Base-by-base conservation (phyloP, 2,888 invertebrate species). In the Sphecodes monilicornis region DNA sequence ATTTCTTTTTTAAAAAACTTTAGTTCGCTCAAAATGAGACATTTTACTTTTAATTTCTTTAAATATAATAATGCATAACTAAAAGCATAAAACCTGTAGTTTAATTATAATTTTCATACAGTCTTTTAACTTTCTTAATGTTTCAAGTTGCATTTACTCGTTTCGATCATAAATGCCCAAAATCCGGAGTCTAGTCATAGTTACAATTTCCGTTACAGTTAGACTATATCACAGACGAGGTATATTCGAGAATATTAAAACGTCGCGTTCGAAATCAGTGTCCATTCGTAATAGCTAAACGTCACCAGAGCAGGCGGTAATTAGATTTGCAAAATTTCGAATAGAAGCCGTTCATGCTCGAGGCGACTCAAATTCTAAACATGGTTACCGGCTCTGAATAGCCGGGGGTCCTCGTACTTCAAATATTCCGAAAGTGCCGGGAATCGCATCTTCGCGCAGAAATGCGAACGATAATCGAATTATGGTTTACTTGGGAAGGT, bases 401-500 rank as follows among this genome's bases (percentile, higher is more conserved):
- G 43, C 43, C 39, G 39, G 46, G 46, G 18, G 3, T n/a, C 0
- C 43, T n/a, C 46, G 26, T 22, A n/a, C 41, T 18, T 39, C 1
- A 46, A 57, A 66, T 68, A 68, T 76, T 22, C 32, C n/a, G 22
- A 50, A 68, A 76, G 4, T 10, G 57, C 68, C 26, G 29, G 16
- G n/a, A 16, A 32, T 41, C 29, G n/a, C n/a, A 13, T 36, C 64
- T 70, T 74, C 36, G 13, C 5, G 39, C 10, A n/a, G 74, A 71
- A 78, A 78, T 78, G 46, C 41, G 64, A 29, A 54, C 50, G 26
- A 57, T 79, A 79, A 76, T 41, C 64, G 64, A 87, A 82, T 87
- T 78, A 81, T 74, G 73, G 36, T 41, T 54, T 36, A 26, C 76
- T 41, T 66, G 73, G 64, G 78, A 81, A 84, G 80, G 84, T 75